Conservation (phyloP, 2,888 invertebrate genomes). For the Lacanobia oleracea region DNA sequence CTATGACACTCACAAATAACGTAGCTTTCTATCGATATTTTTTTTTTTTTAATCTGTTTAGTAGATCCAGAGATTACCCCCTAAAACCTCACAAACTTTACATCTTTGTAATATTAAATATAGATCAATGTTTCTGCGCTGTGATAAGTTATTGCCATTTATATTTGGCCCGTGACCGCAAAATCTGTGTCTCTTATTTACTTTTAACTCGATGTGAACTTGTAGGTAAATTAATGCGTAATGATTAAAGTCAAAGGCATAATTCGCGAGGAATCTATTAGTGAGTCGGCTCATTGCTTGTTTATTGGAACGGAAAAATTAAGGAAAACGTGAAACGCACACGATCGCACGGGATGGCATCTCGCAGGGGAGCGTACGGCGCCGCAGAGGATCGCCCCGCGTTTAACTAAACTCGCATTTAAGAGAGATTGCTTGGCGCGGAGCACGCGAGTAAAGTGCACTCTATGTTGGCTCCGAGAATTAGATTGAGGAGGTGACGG, state of each 20-base stretch:
- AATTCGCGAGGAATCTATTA: conserved; percentile 9
- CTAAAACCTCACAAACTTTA: too few species aligned
- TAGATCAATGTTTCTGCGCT: too few species aligned
- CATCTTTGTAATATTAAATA: too few species aligned
- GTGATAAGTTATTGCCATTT: too few species aligned
- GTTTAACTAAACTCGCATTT: conserved; percentile 16
- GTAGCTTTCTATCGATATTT: too few species aligned
- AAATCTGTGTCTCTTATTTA: not conserved
- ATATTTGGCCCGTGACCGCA: not conserved
- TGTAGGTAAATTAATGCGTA: too few species aligned
- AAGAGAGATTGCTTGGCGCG: conserved; percentile 35
- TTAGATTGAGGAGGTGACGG: conserved; percentile 18
- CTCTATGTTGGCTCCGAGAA: conserved; percentile 16
- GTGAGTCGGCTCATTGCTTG: not conserved
- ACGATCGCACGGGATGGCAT: not conserved
- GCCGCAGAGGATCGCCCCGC: not conserved
- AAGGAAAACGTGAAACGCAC: not conserved
- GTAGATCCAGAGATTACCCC: too few species aligned
- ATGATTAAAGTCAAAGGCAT: conserved; percentile 2
- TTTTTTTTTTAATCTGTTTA: too few species aligned
- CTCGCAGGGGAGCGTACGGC: too few species aligned
- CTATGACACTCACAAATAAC: too few species aligned
- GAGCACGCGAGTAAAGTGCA: conserved; percentile 15
- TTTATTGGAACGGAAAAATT: conserved; percentile 10
- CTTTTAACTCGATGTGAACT: not conserved